phyloP scores from a whole-genome alignment of 2,797 vertebrate species.

The Brotogeris chrysoptera region DNA sequence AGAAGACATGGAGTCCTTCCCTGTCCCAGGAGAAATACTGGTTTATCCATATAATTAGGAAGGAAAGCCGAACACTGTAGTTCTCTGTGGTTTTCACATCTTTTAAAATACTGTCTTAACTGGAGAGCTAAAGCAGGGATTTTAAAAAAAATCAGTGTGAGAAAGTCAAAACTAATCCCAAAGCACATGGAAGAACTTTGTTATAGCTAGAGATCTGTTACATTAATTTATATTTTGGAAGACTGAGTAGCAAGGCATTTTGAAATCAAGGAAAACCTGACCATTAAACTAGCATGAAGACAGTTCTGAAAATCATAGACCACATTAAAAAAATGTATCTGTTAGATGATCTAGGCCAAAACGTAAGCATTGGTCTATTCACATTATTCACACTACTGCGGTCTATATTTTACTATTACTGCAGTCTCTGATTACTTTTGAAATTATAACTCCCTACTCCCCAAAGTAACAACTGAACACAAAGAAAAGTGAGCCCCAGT shows the following conservation, averaged over 20 bases:
- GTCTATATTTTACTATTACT: neutral
- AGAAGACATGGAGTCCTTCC: neutral
- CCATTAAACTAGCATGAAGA: neutral
- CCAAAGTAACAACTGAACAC: neutral
- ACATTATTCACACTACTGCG: neutral
- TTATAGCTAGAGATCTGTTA: neutral
- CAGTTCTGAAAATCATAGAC: neutral
- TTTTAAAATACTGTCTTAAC: constrained; percentile 16
- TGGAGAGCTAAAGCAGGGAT: neutral
- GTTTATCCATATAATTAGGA: constrained; percentile 34
- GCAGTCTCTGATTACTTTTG: neutral
- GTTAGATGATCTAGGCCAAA: neutral
- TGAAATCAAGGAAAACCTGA: neutral
- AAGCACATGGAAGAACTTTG: neutral
- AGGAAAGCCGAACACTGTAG: neutral
- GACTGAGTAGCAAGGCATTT: neutral
- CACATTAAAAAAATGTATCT: neutral
- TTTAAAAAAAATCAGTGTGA: neutral
- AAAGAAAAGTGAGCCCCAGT: neutral
- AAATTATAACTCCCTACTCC: neutral
- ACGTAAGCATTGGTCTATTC: neutral
- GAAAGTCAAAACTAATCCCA: neutral
- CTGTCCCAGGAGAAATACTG: neutral
- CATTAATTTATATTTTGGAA: neutral
- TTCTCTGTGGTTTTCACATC: constrained; percentile 16